These are phyloP conservation scores for Cylloceria caligata DNA, from an alignment of 2,888 invertebrate genomes.

Conservation along the genomic window DNA sequence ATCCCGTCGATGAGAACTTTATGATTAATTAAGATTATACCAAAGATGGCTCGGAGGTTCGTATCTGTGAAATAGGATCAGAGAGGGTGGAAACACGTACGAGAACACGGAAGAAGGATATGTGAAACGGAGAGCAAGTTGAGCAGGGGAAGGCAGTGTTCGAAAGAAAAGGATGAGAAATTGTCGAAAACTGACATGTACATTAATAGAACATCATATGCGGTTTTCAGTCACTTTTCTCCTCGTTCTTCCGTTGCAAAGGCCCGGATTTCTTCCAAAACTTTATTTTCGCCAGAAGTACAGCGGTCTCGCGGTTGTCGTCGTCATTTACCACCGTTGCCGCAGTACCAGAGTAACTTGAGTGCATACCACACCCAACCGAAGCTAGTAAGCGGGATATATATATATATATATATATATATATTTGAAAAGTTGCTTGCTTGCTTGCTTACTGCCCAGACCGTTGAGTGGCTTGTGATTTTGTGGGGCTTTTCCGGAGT, in stretches of 20 bases:
- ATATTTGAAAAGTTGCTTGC: constrained; percentile 77
- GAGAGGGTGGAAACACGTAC: background rate
- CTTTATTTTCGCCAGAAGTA: constrained; percentile 33
- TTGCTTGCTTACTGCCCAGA: constrained; percentile 13
- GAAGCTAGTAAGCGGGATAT: too few species aligned
- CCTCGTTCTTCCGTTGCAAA: constrained; percentile 4
- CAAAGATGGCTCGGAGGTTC: background rate
- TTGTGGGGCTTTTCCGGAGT: constrained; percentile 31
- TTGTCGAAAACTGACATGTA: constrained; percentile 72
- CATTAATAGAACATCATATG: constrained; percentile 77
- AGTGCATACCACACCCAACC: constrained; percentile 69
- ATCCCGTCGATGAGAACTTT: background rate
- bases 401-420: constrained; percentile 73
- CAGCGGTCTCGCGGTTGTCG: constrained; percentile 24
- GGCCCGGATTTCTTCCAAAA: constrained; percentile 16
- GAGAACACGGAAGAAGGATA: background rate
- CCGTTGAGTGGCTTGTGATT: constrained; percentile 22
- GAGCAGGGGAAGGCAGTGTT: too few species aligned
- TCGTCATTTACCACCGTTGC: constrained; percentile 27
- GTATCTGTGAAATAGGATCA: background rate
- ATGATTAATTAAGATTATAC: background rate
- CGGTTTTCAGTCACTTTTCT: constrained; percentile 63
- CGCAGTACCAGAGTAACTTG: constrained; percentile 74
- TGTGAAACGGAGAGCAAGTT: too few species aligned
- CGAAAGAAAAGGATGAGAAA: background rate